Conservation (phyloP, 2,113 vertebrate species). For the Myanophis thanlyinensis region DNA sequence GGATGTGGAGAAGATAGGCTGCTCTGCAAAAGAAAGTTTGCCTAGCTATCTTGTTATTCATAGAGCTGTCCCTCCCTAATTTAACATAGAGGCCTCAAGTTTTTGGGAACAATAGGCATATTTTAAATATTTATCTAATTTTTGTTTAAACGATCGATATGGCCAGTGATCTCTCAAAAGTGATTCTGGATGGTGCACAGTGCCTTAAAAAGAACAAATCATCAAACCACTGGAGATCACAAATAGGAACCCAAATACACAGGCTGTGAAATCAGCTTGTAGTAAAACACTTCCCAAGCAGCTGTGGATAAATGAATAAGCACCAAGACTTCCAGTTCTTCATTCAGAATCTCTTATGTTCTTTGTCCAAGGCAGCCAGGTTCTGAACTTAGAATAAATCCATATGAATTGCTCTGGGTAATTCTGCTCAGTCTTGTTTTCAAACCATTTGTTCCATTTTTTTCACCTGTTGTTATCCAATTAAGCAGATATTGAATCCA, state of each 20-base stretch:
- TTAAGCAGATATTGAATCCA: neutral
- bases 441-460: neutral
- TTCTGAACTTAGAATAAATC: neutral
- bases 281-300: neutral
- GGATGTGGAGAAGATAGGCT: neutral
- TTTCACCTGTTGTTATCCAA: neutral
- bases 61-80: neutral
- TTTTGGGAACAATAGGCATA: neutral
- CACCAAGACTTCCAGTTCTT: neutral
- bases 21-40: neutral
- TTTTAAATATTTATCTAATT: neutral
- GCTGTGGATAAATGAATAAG: neutral
- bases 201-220: neutral
- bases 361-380: neutral
- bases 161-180: neutral
- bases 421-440: neutral
- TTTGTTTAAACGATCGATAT: neutral
- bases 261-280: neutral
- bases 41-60: neutral
- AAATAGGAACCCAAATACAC: neutral
- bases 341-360: neutral
- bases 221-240: neutral
- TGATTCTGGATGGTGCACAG: neutral
- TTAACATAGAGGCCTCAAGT: neutral
- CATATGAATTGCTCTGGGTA: neutral